Percentiles rank a stretch among this genome's conserved stretches.
Conservation (phyloP, 2,888 invertebrate genomes). For the Cheilosia urbana region DNA sequence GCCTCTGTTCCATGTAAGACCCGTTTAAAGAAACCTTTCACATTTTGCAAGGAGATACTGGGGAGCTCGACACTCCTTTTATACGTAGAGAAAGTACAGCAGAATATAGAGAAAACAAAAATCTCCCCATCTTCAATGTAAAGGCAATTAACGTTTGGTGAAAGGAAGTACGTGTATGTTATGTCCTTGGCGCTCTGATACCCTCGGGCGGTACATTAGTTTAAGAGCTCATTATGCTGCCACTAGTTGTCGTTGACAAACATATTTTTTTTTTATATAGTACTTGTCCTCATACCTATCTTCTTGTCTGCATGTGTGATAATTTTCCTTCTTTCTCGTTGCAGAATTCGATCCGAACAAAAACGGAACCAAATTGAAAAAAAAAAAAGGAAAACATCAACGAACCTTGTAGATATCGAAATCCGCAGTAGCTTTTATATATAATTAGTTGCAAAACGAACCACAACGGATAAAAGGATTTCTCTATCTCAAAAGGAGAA, state of each 20-base stretch:
- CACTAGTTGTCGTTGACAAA: slow-evolving; percentile 34
- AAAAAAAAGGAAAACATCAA: slow-evolving; percentile 49
- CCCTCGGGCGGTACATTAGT: slow-evolving; percentile 61
- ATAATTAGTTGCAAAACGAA: slow-evolving; percentile 33
- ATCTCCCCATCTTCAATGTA: slow-evolving; percentile 42
- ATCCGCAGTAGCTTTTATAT: slow-evolving; percentile 28
- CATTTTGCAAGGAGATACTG: slow-evolving; percentile 27
- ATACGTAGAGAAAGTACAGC: slow-evolving; percentile 1
- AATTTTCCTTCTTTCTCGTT: slow-evolving; percentile 35
- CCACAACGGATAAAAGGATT: slow-evolving; percentile 46
- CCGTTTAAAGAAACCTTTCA: slow-evolving; percentile 47
- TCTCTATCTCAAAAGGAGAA: slow-evolving; percentile 24
- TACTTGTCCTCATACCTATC: background rate
- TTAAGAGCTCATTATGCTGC: slow-evolving; percentile 62
- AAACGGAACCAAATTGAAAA: slow-evolving; percentile 70
- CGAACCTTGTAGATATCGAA: slow-evolving; percentile 42
- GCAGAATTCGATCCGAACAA: slow-evolving; percentile 74
- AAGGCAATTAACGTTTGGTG: slow-evolving; percentile 57
- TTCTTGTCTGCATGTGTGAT: slow-evolving; percentile 38
- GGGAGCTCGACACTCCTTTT: background rate
- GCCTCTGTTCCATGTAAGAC: slow-evolving; percentile 22
- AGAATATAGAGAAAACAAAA: slow-evolving; percentile 39
- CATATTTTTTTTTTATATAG: slow-evolving; percentile 7
- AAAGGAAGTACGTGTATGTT: slow-evolving; percentile 29
- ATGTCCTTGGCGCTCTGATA: slow-evolving; percentile 57